Base-by-base conservation (phyloP, 2,888 invertebrate species). In the Corbicula japonica region DNA sequence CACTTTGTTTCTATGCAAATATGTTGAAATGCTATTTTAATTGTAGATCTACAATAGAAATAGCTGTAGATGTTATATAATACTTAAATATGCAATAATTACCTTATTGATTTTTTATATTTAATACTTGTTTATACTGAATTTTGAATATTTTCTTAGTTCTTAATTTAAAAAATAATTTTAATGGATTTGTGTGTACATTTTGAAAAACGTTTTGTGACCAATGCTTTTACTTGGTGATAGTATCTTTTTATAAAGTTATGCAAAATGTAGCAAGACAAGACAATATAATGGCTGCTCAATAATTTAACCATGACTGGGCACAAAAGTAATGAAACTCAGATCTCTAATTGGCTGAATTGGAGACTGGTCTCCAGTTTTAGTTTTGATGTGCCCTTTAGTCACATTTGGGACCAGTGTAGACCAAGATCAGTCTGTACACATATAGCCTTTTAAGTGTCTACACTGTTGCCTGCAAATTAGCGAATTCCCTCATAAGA, bases 1-100 rank as follows among this genome's bases (percentile, higher is more conserved):
- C 78, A 78, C 79, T 83, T 83, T 83, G 82, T 73, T 79, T 75
- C 82, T 83, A 83, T 83, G 82, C 82, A 83, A 83, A 48, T 65
- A 41, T 66, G 70, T 80, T 56, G 46, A 69, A 69, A 38, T 56
- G 76, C 76, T 69, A 56, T 63, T 54, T 56, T 56, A 46, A 69
- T 69, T 69, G 76, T 69, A 69, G 60, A 30, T 70, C 6, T 54
- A 69, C 62, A 48, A 56, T 46, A 70, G 61, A 46, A 63, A 69
- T 62, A 76, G 76, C 62, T 8, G 46, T 26, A 35, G 44, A 46
- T 50, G 28, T 38, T 35, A 50, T 28, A 38, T 21, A 52, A 34
- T 35, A 32, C 50, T 38, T 38, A 10, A 38, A 56, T 74, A 74
- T 66, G 50, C 61, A 66, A 48, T 58, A 52, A 28, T 65, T 34